Base-by-base conservation (phyloP, 1,140 invertebrate species). In the Drepana arcuata region DNA sequence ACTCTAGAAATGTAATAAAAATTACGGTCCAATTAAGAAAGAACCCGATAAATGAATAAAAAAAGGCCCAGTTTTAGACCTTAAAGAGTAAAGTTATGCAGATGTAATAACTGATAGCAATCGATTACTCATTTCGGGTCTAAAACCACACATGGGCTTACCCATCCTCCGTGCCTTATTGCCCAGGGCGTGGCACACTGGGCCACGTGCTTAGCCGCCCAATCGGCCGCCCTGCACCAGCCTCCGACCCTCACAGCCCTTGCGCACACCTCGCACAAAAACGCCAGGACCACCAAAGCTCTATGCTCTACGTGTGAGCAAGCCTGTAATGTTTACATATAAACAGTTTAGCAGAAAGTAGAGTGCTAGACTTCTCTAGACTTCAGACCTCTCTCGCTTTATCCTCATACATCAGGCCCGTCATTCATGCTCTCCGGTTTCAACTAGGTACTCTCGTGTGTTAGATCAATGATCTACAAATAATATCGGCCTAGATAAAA, bases 141-240 rank as follows among this genome's bases (percentile, higher is more conserved):
- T 27, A 11, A 9, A 9, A 21, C 18, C 18, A 9, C 18, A 9
- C 18, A 11, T 10, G n/a, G 9, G 41, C 63, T 61, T 24, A 81
- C 75, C 75, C 75, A 81, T 39, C 75, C 75, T 3, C 75, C 73
- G 48, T 78, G 73, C 32, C 58, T 36, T 21, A 77, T 75, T 1
- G 75, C 75, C 75, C 75, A 81, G 0, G 77, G 77, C 1, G 77
- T 81, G 1, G 77, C 77, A 14, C 67, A 74, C 37, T 70, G 63
- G 0, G 77, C 77, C 1, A 81, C 73, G 16, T 81, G 71, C 12
- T 55, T 53, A 1, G 73, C 77, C 1, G 77, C 71, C 77, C 77
- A 81, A 35, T 78, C 75, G 1, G 72, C 59, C 2, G 73, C 73
- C 12, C 75, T 39, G 26, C 75, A 81, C 73, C 73, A 81, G 13